These are phyloP conservation scores for Stomatorhinus ivindoensis DNA, from an alignment of 2,113 vertebrate species.

Conservation along the genomic window DNA sequence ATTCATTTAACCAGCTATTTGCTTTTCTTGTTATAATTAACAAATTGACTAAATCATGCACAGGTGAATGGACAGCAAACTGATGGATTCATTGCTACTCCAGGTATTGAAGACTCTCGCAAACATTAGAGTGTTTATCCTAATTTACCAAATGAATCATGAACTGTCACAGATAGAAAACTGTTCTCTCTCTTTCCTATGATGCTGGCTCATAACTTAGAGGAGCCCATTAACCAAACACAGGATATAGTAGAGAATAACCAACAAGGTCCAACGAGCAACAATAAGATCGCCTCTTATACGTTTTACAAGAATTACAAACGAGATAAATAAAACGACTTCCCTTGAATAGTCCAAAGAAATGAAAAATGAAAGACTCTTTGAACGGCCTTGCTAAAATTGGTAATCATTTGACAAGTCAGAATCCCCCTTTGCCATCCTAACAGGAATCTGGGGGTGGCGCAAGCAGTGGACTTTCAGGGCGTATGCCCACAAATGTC, in stretches of 20 bases:
- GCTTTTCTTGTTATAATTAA: neutral
- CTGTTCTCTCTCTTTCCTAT: neutral
- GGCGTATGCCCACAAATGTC: neutral
- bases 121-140: neutral
- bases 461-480: neutral
- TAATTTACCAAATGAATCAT: neutral
- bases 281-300: neutral
- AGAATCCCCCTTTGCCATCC: neutral
- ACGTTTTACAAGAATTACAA: neutral
- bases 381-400: neutral
- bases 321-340: neutral
- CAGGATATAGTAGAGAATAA: neutral
- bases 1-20: neutral
- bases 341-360: neutral
- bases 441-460: neutral
- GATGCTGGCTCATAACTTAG: neutral
- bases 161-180: neutral
- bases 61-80: neutral
- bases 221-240: neutral
- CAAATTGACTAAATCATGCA: neutral
- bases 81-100: neutral
- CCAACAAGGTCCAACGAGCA: neutral
- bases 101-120: neutral
- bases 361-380: neutral
- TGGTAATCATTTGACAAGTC: neutral